Base-by-base conservation (phyloP, 2,888 invertebrate species). In the Caenorhabditis sp. region DNA sequence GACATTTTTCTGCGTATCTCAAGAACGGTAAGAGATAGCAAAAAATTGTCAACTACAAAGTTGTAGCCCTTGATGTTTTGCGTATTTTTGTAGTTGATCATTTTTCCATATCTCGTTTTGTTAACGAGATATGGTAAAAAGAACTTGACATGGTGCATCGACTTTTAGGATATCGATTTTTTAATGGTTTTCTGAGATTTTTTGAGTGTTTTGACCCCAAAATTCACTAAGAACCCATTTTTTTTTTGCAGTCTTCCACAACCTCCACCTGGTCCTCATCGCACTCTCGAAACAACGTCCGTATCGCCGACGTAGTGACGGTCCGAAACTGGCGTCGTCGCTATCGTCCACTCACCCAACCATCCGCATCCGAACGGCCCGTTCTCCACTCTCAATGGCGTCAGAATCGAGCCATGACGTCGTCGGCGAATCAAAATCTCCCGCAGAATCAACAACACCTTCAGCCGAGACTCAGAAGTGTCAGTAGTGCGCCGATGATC, bases 331-430 rank as follows among this genome's bases (percentile, higher is more conserved):
- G 83, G 82, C 55, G 84, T 22, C 62, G 88, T 26, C 51, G 88
- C 26, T 88, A 88, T 56, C 80, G 88, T 22, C 88, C 88, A 13
- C 61, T 88, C n/a, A 84, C 84, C 5, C 86, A 82, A 22, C 60
- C 82, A 18, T 69, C 82, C 0, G 51, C 72, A 1, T 67, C 58
- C 3, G 82, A 82, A 68, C 50, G 78, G 13, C 82, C 82, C 1
- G 82, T 82, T 24, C 71, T 82, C n/a, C 82, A 78, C 50, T 82
- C 82, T 6, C 82, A 82, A 32, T 79, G 82, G 79, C 47, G 82
- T 20, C 78, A 72, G 26, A 78, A 79, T 62, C 65, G 81, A 32
- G 67, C 62, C 15, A 51, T 51, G 58, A 60, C 51, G 11, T 13
- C 6, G 2, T 40, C 40, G n/a, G 37, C 65, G 18, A 51, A 62